Evolutionary conservation across 2,113 vertebrate species (phyloP).

Genomic region (Gnathochromis pfefferi): DNA sequence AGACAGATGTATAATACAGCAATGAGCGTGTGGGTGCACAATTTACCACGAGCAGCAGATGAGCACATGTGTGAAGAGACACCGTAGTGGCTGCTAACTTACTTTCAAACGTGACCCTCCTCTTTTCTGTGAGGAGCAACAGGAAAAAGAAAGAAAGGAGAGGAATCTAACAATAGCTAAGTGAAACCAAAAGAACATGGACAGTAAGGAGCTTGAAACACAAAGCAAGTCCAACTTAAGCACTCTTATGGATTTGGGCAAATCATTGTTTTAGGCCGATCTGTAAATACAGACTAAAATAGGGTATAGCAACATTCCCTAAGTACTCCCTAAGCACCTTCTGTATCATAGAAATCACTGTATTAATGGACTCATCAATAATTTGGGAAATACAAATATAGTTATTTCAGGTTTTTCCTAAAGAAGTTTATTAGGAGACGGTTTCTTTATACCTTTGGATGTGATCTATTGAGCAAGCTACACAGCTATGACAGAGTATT

Average conservation of each 20-base stretch:
- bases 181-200: constrained; percentile 24
- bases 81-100: constrained; percentile 60
- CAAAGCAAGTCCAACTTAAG: constrained; percentile 14
- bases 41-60: constrained; percentile 1
- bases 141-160: constrained; percentile 61
- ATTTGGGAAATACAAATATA: not conserved
- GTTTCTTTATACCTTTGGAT: not conserved
- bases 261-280: not conserved
- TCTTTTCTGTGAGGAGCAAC: constrained; percentile 75
- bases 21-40: not conserved
- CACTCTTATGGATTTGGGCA: not conserved
- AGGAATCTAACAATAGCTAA: constrained; percentile 54
- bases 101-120: constrained; percentile 81
- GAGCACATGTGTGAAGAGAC: not conserved
- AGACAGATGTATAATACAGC: not conserved
- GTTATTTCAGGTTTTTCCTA: not conserved
- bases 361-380: not conserved
- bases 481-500: not conserved
- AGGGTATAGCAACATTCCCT: not conserved
- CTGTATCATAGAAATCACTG: not conserved
- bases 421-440: not conserved
- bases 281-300: not conserved
- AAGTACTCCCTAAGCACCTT: not conserved
- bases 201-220: constrained; percentile 26
- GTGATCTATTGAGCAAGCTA: not conserved